These are phyloP conservation scores for Anarhynchus alexandrinus DNA, from an alignment of 2,113 vertebrate species.

Conservation along the genomic window DNA sequence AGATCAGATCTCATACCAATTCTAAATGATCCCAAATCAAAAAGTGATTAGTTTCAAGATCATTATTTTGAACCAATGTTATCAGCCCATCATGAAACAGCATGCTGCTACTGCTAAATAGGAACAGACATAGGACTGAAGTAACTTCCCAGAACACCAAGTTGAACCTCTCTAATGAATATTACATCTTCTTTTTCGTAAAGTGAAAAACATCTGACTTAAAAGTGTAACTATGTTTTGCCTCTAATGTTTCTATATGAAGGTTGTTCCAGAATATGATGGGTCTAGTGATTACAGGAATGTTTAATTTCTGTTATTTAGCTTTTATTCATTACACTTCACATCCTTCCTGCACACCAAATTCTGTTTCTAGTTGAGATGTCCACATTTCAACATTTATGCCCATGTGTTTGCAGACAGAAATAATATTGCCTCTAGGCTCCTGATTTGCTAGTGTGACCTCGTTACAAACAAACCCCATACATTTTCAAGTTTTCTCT, in stretches of 20 bases:
- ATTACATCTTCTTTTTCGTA: not conserved
- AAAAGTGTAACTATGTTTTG: not conserved
- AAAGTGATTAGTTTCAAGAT: not conserved
- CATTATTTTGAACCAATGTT: not conserved
- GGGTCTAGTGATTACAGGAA: not conserved
- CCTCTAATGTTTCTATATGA: not conserved
- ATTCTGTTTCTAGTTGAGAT: not conserved
- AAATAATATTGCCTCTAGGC: not conserved
- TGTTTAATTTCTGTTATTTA: not conserved
- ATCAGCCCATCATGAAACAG: not conserved
- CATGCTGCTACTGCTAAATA: fast-evolving
- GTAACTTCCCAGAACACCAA: not conserved
- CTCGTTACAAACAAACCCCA: not conserved
- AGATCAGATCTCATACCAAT: not conserved
- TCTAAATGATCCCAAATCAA: fast-evolving
- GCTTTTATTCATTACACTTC: not conserved
- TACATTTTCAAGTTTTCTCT: not conserved
- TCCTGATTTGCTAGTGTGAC: not conserved
- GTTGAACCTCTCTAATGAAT: not conserved
- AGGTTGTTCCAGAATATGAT: not conserved
- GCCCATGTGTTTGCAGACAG: not conserved
- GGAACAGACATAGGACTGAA: not conserved
- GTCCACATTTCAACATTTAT: not conserved
- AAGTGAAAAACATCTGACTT: not conserved
- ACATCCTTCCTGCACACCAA: not conserved